These are phyloP conservation scores for Dysdera silvatica DNA, from an alignment of 1,140 invertebrate species.

Conservation along the genomic window DNA sequence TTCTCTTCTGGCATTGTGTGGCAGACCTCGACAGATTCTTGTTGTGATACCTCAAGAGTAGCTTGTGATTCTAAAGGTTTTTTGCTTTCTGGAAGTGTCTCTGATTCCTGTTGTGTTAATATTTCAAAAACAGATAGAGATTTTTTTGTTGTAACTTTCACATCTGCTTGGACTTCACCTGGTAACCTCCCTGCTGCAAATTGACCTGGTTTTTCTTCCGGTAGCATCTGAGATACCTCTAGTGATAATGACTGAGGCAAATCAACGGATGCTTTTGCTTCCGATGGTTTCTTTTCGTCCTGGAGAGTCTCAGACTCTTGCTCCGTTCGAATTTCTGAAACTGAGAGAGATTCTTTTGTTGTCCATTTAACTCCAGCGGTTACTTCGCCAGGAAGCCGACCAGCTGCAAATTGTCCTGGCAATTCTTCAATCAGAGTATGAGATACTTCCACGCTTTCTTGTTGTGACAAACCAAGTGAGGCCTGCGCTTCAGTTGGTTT, in stretches of 20 bases:
- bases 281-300: slow-evolving; percentile 4
- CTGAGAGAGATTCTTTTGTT: slow-evolving; percentile 13
- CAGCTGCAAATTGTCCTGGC: slow-evolving; percentile 21
- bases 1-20: slow-evolving; percentile 20
- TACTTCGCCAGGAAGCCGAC: slow-evolving; percentile 26
- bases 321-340: slow-evolving; percentile 21
- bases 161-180: slow-evolving; percentile 14
- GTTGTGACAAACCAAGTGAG: slow-evolving; percentile 1
- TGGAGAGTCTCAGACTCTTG: slow-evolving; percentile 12
- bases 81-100: slow-evolving; percentile 37
- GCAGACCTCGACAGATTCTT: slow-evolving; percentile 25
- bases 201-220: slow-evolving; percentile 20
- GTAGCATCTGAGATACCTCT: slow-evolving; percentile 17
- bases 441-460: slow-evolving; percentile 13
- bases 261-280: slow-evolving; percentile 5
- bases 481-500: slow-evolving; percentile 6
- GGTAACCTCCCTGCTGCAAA: slow-evolving; percentile 24
- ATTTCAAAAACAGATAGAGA: slow-evolving; percentile 16
- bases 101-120: slow-evolving; percentile 10
- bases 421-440: slow-evolving; percentile 18
- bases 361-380: slow-evolving; percentile 21
- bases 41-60: slow-evolving; percentile 2
- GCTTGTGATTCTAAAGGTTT: slow-evolving; percentile 29
- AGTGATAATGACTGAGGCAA: slow-evolving; percentile 12
- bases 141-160: slow-evolving; percentile 21